These are phyloP conservation scores for Cryptosula pallasiana DNA, from an alignment of 2,888 invertebrate species.

Conservation along the genomic window DNA sequence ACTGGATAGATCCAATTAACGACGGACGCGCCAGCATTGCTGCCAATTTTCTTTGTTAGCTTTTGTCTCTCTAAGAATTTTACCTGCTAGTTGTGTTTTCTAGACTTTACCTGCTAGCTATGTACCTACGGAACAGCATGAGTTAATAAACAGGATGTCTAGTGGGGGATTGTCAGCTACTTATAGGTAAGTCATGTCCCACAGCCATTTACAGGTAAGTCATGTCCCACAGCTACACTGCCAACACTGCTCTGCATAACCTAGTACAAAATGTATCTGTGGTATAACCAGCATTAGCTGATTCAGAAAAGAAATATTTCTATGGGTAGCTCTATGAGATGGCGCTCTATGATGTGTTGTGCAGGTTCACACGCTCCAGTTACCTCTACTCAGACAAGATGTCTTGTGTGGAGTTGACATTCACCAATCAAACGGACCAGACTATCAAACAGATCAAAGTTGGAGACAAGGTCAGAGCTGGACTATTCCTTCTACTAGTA, in stretches of 20 bases:
- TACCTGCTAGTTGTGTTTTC: no score
- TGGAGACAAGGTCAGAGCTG: slow-evolving; percentile 71
- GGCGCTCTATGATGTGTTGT: background rate
- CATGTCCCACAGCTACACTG: slow-evolving; percentile 35
- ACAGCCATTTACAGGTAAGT: slow-evolving; percentile 44
- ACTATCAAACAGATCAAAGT: slow-evolving; percentile 65
- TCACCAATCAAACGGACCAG: slow-evolving; percentile 70
- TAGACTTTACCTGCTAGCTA: slow-evolving; percentile 62
- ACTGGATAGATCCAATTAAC: no score
- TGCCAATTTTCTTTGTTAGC: no score
- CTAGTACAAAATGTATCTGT: no score
- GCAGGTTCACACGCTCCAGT: slow-evolving; percentile 52
- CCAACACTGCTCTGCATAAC: no score
- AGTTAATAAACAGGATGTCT: slow-evolving; percentile 48
- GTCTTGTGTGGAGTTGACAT: slow-evolving; percentile 73
- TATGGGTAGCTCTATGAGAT: no score
- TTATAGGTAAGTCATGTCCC: slow-evolving; percentile 35
- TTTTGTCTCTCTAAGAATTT: no score
- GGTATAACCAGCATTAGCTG: no score
- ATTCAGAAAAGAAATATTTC: no score
- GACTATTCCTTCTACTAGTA: no score
- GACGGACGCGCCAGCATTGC: no score
- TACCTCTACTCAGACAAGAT: slow-evolving; percentile 70
- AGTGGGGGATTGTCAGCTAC: slow-evolving; percentile 55
- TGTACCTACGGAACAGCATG: slow-evolving; percentile 58